Evolutionary conservation across 2,888 invertebrate species (phyloP).

Genomic region (Electrophaes corylata): DNA sequence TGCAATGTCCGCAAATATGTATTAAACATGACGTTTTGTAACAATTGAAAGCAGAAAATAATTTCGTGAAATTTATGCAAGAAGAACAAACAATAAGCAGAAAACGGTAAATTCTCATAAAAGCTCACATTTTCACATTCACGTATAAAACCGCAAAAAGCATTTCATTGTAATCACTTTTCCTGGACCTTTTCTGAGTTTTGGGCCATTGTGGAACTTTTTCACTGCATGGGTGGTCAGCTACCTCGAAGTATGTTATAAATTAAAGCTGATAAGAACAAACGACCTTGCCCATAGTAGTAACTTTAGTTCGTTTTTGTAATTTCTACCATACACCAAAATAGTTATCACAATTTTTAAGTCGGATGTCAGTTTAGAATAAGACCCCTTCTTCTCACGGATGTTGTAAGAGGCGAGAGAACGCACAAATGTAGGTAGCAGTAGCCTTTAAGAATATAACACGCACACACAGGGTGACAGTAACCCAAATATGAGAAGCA

Average conservation of each 20-base stretch:
- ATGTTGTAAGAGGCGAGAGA: too few species aligned
- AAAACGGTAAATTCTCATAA: slow-evolving; percentile 28
- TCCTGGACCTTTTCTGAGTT: slow-evolving; percentile 50
- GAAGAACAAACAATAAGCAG: slow-evolving; percentile 3
- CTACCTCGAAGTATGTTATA: slow-evolving; percentile 29
- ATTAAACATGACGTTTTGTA: background rate
- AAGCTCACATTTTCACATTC: slow-evolving; percentile 26
- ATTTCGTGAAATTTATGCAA: slow-evolving; percentile 11
- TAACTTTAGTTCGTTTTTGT: too few species aligned
- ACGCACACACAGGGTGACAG: too few species aligned
- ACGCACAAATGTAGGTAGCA: too few species aligned
- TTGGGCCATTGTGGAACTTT: slow-evolving; percentile 50
- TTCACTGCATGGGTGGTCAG: slow-evolving; percentile 50
- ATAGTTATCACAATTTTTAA: too few species aligned
- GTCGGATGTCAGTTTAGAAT: too few species aligned
- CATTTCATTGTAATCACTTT: slow-evolving; percentile 55
- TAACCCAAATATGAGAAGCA: too few species aligned
- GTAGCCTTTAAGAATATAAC: too few species aligned
- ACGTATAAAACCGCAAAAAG: slow-evolving; percentile 51
- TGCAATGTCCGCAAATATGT: too few species aligned
- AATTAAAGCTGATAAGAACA: slow-evolving; percentile 16
- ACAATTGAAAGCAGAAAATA: background rate
- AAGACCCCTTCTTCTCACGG: too few species aligned
- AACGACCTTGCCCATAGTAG: background rate
- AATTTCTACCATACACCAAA: too few species aligned